These are phyloP conservation scores for Drosophila atripex DNA, from an alignment of 2,888 invertebrate genomes.

Conservation along the genomic window DNA sequence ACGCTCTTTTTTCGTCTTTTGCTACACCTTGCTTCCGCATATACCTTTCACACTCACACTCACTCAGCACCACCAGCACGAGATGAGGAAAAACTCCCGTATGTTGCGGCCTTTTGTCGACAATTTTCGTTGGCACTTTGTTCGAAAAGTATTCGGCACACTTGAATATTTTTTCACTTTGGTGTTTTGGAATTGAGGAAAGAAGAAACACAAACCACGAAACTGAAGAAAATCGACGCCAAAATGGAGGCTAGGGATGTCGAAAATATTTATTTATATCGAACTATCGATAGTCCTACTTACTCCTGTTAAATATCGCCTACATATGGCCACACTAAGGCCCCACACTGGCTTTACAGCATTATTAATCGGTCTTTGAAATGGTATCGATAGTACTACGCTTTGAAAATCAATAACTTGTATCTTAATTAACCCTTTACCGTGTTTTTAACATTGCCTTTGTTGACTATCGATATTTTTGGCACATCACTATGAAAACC, in stretches of 20 bases:
- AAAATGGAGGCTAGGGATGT: slow-evolving; percentile 2
- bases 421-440: no score
- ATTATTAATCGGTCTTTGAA: no score
- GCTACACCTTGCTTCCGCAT: slow-evolving; percentile 75
- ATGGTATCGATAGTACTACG: no score
- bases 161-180: slow-evolving; percentile 1
- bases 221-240: slow-evolving; percentile 1
- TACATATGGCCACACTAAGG: no score
- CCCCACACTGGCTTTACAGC: no score
- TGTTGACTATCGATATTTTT: no score
- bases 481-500: no score
- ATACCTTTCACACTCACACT: slow-evolving; percentile 59
- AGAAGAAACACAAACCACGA: slow-evolving; percentile 5
- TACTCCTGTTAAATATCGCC: no score
- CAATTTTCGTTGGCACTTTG: slow-evolving; percentile 55
- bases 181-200: slow-evolving; percentile 2
- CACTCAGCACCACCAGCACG: slow-evolving; percentile 3
- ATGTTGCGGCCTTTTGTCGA: slow-evolving; percentile 25
- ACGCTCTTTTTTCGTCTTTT: slow-evolving; percentile 60
- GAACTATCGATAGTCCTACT: no score
- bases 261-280: neutral
- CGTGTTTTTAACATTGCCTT: no score
- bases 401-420: no score
- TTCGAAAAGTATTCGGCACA: neutral
- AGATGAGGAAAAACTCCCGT: slow-evolving; percentile 16